Evolutionary conservation across 2,888 invertebrate species (phyloP).

Genomic region (Heliconius sara): DNA sequence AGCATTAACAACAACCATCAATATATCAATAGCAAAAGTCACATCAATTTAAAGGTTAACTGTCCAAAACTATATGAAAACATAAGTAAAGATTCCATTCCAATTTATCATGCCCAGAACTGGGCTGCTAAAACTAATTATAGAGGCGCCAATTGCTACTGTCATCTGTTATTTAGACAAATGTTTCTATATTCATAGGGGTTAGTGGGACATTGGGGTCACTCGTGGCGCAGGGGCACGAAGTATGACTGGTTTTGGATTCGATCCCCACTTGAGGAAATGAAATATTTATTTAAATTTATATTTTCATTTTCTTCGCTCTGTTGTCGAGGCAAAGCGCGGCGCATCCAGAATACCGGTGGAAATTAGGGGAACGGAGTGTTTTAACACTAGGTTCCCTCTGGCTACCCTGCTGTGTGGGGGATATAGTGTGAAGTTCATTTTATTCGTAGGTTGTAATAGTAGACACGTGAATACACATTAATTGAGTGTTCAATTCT

Average conservation of each 20-base stretch:
- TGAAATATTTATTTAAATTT: too few relatives aligned
- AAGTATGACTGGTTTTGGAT: too few relatives aligned
- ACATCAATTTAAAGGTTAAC: conserved; percentile 49
- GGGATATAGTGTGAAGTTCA: too few relatives aligned
- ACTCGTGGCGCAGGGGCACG: too few relatives aligned
- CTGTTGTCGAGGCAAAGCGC: too few relatives aligned
- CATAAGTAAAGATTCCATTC: conserved; percentile 54
- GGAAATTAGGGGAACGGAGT: too few relatives aligned
- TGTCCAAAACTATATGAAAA: conserved; percentile 55
- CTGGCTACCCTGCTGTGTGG: too few relatives aligned
- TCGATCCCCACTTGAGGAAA: too few relatives aligned
- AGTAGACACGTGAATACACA: conserved; percentile 30
- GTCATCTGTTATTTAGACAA: conserved; percentile 70
- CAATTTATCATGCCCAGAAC: conserved; percentile 58
- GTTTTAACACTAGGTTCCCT: too few relatives aligned
- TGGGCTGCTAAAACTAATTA: conserved; percentile 73
- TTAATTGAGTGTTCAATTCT: conserved; percentile 46
- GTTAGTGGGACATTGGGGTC: conserved; percentile 61
- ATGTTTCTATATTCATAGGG: conserved; percentile 57
- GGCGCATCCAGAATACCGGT: too few relatives aligned
- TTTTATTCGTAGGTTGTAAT: conserved; percentile 40
- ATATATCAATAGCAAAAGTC: conserved; percentile 41
- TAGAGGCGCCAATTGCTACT: conserved; percentile 66
- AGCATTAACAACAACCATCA: conserved; percentile 1
- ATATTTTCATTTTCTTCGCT: too few relatives aligned